Conservation (phyloP, 2,797 vertebrate genomes). For the Pyrocephalus nanus region DNA sequence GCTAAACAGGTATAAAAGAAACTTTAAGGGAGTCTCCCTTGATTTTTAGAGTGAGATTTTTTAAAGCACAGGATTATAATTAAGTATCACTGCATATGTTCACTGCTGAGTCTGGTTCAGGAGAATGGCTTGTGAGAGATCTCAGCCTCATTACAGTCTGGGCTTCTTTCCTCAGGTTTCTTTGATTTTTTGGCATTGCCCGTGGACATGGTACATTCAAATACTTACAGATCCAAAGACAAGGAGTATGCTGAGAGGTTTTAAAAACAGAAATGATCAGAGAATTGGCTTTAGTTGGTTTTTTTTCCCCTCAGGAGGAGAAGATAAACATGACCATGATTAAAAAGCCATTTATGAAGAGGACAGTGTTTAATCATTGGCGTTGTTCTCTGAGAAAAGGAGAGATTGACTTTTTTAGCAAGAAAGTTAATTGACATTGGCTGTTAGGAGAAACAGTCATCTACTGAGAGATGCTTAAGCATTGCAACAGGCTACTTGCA, state of each 20-base stretch:
- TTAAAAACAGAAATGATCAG: neutral
- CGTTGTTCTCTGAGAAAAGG: neutral
- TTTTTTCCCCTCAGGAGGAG: neutral
- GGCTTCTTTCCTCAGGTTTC: neutral
- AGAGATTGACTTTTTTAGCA: neutral
- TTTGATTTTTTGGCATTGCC: neutral
- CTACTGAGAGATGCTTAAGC: neutral
- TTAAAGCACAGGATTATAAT: neutral
- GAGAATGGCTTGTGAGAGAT: neutral
- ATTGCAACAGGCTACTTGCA: neutral
- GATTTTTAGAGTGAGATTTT: neutral
- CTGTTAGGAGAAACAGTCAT: neutral
- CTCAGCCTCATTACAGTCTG: neutral
- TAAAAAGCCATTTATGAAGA: neutral
- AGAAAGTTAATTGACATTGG: neutral
- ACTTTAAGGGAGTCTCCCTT: neutral
- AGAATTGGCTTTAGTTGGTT: neutral
- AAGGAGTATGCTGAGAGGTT: neutral
- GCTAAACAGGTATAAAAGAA: neutral
- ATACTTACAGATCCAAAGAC: neutral
- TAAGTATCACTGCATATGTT: neutral
- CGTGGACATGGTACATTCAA: neutral
- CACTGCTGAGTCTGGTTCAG: neutral
- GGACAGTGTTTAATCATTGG: neutral
- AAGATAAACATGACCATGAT: neutral